phyloP scores from a whole-genome alignment of 2,113 vertebrate species.

The Sylvia atricapilla region DNA sequence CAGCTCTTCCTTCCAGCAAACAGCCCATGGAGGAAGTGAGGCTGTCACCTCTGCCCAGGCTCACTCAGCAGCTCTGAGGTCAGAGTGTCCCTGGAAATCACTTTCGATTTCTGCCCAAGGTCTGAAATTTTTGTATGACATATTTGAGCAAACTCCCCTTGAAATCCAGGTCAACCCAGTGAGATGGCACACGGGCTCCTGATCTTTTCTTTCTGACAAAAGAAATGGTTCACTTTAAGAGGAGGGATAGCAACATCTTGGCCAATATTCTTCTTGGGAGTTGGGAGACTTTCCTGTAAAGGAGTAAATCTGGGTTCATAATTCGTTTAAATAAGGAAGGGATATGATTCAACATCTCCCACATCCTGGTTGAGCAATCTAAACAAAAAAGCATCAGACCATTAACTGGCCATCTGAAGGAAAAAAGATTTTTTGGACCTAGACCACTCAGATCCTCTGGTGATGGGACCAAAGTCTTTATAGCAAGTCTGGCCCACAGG shows the following conservation, averaged over 20 bases:
- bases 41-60: neutral
- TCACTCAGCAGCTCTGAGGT: conserved; percentile 7
- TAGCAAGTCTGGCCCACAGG: neutral
- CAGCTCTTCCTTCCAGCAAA: neutral
- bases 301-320: neutral
- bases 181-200: neutral
- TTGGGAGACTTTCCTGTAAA: conserved; percentile 14
- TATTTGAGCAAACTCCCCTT: neutral
- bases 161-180: neutral
- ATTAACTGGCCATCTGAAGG: neutral
- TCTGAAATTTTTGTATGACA: neutral
- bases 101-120: neutral
- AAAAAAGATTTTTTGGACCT: neutral
- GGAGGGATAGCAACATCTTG: neutral
- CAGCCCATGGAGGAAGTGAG: neutral
- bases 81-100: neutral
- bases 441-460: neutral
- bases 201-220: neutral
- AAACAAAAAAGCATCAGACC: neutral
- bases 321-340: conserved; percentile 16
- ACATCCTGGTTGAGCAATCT: conserved; percentile 46
- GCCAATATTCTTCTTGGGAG: neutral
- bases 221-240: neutral
- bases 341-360: conserved; percentile 43
- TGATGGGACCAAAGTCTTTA: neutral